Conservation (phyloP, 2,113 vertebrate species). For the Danionella cerebrum region DNA sequence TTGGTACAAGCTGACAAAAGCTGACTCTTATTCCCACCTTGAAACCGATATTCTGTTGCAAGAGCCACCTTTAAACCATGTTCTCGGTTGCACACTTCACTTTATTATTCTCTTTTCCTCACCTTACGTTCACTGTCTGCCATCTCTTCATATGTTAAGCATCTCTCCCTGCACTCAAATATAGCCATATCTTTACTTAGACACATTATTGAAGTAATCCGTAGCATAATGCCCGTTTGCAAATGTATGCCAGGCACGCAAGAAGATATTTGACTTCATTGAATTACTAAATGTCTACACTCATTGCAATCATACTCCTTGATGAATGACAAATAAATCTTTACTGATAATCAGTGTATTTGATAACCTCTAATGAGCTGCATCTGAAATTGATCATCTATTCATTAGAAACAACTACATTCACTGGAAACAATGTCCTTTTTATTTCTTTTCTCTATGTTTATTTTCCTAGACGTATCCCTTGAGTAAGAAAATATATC, state of each 20-base stretch:
- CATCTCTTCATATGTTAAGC: not conserved
- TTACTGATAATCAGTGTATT: constrained; percentile 42
- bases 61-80: not conserved
- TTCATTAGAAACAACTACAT: not conserved
- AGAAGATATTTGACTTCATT: constrained; percentile 59
- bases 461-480: constrained; percentile 34
- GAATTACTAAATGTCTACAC: constrained; percentile 56
- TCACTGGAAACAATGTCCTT: constrained; percentile 5
- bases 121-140: not conserved
- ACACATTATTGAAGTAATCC: not conserved
- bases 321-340: constrained; percentile 47
- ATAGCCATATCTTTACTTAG: not conserved
- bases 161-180: not conserved
- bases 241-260: constrained; percentile 39
- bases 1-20: too few relatives aligned
- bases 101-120: not conserved
- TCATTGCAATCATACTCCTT: constrained; percentile 51
- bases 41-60: not conserved
- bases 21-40: not conserved
- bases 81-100: not conserved
- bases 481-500: constrained; percentile 26
- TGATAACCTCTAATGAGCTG: constrained; percentile 47
- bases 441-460: constrained; percentile 41
- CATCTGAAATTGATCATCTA: not conserved
- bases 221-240: not conserved